A percentile compares a stretch with the other conserved stretches of the same genome.
Evolutionary conservation across 35 echinoderm and acorn worm species (phyloP).

Genomic region (Lytechinus variegatus): DNA sequence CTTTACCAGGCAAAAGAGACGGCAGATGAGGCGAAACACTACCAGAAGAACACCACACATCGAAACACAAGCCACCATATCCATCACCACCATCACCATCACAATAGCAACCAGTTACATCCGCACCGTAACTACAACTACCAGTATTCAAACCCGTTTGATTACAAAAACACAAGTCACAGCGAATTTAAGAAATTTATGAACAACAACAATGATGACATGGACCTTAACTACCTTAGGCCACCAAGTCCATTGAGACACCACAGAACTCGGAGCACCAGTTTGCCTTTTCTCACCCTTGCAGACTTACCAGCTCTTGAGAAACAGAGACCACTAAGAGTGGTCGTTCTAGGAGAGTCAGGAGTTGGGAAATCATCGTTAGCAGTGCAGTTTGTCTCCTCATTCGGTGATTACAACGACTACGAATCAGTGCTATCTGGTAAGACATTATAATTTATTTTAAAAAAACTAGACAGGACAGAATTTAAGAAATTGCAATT

Average conservation of each 20-base stretch:
- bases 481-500: too few relatives aligned
- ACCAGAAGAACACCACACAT: constrained; percentile 39
- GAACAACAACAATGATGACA: constrained; percentile 55
- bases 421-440: constrained; percentile 53
- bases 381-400: constrained; percentile 44
- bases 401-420: constrained; percentile 44
- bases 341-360: constrained; percentile 41
- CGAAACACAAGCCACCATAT: constrained; percentile 18
- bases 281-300: constrained; percentile 48
- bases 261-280: constrained; percentile 49
- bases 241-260: constrained; percentile 24
- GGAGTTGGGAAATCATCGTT: constrained; percentile 49
- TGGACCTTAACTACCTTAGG: constrained; percentile 42
- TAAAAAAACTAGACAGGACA: too few relatives aligned
- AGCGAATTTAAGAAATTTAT: constrained; percentile 40
- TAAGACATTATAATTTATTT: not conserved
- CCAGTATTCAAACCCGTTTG: constrained; percentile 31
- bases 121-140: constrained; percentile 29
- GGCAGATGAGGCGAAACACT: not conserved
- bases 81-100: not conserved
- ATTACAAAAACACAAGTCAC: constrained; percentile 48
- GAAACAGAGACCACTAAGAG: not conserved
- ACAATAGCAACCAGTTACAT: constrained; percentile 14
- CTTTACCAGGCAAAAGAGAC: constrained; percentile 39
- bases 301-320: constrained; percentile 25